Evolutionary conservation across 2,113 vertebrate genomes (phyloP).

Genomic region (Orycteropus afer): DNA sequence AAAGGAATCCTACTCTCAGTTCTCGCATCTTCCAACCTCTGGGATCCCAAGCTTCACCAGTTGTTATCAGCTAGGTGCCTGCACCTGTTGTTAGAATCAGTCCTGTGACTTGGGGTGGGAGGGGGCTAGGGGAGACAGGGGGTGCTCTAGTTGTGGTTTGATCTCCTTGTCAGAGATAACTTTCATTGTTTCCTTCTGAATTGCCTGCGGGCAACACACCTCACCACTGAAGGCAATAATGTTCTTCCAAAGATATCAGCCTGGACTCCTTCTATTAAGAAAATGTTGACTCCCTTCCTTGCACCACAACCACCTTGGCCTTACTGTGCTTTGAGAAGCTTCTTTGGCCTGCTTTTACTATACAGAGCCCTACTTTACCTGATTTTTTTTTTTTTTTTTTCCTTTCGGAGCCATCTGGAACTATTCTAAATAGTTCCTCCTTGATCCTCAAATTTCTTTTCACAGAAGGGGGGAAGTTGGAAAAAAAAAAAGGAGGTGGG

Average conservation of each 20-base stretch:
- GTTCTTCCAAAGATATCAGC: neutral
- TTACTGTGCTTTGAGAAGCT: neutral
- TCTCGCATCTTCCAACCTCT: neutral
- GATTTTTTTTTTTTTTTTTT: neutral
- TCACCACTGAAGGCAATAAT: neutral
- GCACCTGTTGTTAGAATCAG: neutral
- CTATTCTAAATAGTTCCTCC: neutral
- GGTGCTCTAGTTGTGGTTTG: too few species aligned
- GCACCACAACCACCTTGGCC: neutral
- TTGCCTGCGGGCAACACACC: neutral
- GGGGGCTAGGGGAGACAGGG: neutral
- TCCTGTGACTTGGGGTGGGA: neutral
- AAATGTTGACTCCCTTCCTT: neutral
- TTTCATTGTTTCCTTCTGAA: neutral
- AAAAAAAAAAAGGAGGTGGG: too few species aligned
- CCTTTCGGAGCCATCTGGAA: neutral
- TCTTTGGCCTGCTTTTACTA: neutral
- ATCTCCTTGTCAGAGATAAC: neutral
- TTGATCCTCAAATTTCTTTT: neutral
- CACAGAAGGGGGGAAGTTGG: neutral
- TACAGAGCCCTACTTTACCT: neutral
- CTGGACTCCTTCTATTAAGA: neutral
- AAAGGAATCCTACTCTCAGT: neutral
- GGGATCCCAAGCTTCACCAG: neutral
- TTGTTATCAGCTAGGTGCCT: neutral